phyloP scores from a whole-genome alignment of 2,888 invertebrate species.

The Norana najaformis region DNA sequence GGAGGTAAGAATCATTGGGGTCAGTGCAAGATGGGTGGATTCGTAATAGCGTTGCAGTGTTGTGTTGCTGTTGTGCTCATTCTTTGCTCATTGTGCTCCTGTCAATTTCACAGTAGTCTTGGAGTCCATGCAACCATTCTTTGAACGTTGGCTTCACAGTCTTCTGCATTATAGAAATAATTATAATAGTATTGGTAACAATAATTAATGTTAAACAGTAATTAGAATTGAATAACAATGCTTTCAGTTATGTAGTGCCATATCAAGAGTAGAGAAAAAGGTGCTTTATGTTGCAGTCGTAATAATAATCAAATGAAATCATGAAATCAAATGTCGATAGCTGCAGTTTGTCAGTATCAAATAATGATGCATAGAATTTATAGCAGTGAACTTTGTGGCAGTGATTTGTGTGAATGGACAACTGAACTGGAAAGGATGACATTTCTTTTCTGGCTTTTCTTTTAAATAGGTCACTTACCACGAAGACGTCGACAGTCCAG shows the following conservation, averaged over 20 bases:
- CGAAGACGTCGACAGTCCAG: slow-evolving; percentile 5
- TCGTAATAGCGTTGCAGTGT: background rate
- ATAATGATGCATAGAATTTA: background rate
- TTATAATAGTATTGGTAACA: background rate
- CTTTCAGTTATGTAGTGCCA: background rate
- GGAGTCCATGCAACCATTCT: background rate
- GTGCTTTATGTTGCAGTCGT: background rate
- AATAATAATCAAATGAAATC: background rate
- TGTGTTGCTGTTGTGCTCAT: no score
- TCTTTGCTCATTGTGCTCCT: no score
- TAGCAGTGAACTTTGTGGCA: background rate
- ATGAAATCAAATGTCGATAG: background rate
- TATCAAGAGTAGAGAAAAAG: background rate
- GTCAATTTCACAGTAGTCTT: background rate
- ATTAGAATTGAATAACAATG: background rate
- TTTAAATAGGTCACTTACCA: background rate
- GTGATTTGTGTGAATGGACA: background rate
- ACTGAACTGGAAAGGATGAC: background rate
- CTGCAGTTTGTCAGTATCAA: background rate
- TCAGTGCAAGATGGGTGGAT: background rate
- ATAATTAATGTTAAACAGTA: background rate
- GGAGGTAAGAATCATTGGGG: slow-evolving; percentile 44
- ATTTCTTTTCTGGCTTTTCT: background rate
- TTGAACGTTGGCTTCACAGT: background rate
- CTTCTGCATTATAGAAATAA: background rate